phyloP scores from a whole-genome alignment of 2,888 invertebrate species.

The Luperina nickerlii region DNA sequence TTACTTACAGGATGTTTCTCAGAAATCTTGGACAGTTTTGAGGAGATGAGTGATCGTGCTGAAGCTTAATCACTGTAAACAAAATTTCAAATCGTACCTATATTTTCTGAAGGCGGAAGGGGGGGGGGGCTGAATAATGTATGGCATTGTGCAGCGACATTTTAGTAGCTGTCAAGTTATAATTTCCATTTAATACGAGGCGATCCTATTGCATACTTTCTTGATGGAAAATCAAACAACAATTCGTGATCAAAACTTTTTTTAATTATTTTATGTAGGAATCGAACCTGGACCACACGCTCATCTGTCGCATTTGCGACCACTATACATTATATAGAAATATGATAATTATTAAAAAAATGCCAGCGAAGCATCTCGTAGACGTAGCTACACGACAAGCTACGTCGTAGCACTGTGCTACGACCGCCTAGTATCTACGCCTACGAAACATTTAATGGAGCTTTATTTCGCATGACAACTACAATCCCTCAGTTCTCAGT shows the following conservation, averaged over 20 bases:
- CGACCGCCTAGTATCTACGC: not conserved
- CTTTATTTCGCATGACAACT: constrained; percentile 3
- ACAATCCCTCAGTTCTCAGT: not conserved
- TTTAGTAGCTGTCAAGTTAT: not conserved
- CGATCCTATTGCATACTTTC: not conserved
- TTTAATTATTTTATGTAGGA: not conserved
- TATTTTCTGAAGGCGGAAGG: not conserved
- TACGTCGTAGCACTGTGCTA: constrained; percentile 35
- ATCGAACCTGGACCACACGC: no score
- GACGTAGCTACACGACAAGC: not conserved
- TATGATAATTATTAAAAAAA: not conserved
- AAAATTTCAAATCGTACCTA: no score
- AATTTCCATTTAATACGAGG: not conserved
- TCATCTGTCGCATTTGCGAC: no score
- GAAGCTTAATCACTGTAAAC: not conserved
- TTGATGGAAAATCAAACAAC: no score
- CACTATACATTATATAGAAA: not conserved
- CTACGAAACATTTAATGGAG: constrained; percentile 16
- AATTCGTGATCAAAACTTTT: not conserved
- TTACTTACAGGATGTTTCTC: constrained; percentile 8
- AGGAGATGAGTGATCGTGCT: not conserved
- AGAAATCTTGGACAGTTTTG: not conserved
- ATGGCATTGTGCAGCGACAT: not conserved
- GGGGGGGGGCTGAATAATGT: no score
- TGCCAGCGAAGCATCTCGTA: not conserved